Evolutionary conservation across 2,888 invertebrate species (phyloP).

Genomic region (Drosophila nigricruria): DNA sequence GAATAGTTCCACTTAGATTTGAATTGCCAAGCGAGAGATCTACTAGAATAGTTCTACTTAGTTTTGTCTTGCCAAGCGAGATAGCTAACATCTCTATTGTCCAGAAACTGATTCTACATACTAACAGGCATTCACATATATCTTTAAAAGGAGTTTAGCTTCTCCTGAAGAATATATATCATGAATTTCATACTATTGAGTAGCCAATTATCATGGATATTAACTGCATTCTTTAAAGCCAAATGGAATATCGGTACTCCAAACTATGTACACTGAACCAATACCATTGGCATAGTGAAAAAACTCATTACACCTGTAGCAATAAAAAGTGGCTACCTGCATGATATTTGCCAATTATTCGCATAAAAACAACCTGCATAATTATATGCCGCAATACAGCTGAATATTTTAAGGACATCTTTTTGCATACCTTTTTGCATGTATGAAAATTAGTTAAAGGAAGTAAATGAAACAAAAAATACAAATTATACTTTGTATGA

Average conservation of each 20-base stretch:
- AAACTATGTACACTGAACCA: background rate
- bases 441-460: background rate
- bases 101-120: background rate
- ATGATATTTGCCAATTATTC: constrained; percentile 1
- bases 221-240: background rate
- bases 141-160: too few species aligned
- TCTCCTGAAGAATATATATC: too few species aligned
- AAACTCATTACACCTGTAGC: background rate
- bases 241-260: background rate
- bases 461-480: background rate
- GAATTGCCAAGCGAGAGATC: too few species aligned
- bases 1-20: background rate
- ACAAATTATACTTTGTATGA: too few species aligned
- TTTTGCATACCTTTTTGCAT: background rate
- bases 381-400: constrained; percentile 7
- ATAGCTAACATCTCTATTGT: too few species aligned
- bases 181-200: too few species aligned
- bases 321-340: background rate
- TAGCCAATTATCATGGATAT: background rate
- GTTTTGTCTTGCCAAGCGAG: too few species aligned
- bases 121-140: background rate
- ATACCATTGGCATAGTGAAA: background rate
- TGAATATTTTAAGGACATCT: background rate
- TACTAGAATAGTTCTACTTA: too few species aligned
- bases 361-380: constrained; percentile 6